These are phyloP conservation scores for Metridium senile DNA, from an alignment of 92 coral and sea anemone species.

Conservation along the genomic window DNA sequence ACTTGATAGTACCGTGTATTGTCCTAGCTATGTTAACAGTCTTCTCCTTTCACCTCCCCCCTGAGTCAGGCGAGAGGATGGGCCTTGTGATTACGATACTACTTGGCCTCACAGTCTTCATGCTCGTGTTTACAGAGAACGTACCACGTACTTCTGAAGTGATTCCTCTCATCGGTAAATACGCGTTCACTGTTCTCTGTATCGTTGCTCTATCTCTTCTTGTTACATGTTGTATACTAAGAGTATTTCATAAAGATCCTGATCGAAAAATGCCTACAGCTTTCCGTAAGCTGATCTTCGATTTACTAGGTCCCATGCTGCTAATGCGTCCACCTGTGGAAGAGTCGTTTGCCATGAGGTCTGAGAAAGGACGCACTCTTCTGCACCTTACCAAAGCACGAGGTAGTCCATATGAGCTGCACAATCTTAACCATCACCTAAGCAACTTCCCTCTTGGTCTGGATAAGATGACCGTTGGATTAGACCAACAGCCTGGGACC, in stretches of 20 bases:
- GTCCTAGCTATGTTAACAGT: slow-evolving; percentile 83
- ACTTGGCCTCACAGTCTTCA: slow-evolving; percentile 91
- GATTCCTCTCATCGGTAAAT: slow-evolving; percentile 93
- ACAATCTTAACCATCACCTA: slow-evolving; percentile 33
- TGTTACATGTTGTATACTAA: slow-evolving; percentile 78
- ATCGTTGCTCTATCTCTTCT: slow-evolving; percentile 78
- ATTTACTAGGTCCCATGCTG: slow-evolving; percentile 85
- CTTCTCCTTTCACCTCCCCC: slow-evolving; percentile 93
- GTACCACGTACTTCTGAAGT: slow-evolving; percentile 96
- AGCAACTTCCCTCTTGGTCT: slow-evolving; percentile 41
- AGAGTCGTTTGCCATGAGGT: slow-evolving; percentile 42
- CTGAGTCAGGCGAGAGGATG: slow-evolving; percentile 98
- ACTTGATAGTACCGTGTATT: slow-evolving; percentile 90
- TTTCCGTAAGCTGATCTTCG: slow-evolving; percentile 85
- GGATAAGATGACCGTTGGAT: slow-evolving; percentile 12
- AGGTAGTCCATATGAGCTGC: slow-evolving; percentile 66
- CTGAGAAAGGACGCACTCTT: slow-evolving; percentile 40
- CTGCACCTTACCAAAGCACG: slow-evolving; percentile 51
- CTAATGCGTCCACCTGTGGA: slow-evolving; percentile 82
- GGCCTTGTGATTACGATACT: slow-evolving; percentile 90
- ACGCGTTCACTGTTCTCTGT: slow-evolving; percentile 84
- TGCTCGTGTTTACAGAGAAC: slow-evolving; percentile 91
- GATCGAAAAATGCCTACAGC: slow-evolving; percentile 81
- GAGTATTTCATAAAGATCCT: slow-evolving; percentile 89
- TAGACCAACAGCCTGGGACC: slow-evolving; percentile 19